Evolutionary conservation across 2,113 vertebrate genomes (phyloP).

Genomic region (Bos taurus): DNA sequence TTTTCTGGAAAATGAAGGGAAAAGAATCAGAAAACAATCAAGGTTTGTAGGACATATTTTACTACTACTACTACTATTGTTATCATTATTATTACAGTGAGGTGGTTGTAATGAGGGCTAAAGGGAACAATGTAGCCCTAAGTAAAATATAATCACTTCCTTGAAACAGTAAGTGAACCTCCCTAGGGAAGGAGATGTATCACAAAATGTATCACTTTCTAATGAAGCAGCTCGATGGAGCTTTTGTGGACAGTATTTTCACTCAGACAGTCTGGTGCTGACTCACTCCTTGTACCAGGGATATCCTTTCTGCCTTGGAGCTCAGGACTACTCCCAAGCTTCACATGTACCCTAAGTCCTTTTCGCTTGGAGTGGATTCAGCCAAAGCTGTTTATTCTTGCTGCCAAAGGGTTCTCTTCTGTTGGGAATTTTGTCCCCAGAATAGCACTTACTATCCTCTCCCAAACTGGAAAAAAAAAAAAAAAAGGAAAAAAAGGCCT

Average conservation of each 20-base stretch:
- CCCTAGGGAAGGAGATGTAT: background rate
- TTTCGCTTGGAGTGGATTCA: background rate
- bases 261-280: background rate
- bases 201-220: background rate
- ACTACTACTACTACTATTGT: background rate
- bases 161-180: background rate
- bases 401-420: constrained; percentile 39
- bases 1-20: background rate
- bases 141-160: background rate
- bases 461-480: background rate
- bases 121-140: background rate
- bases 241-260: background rate
- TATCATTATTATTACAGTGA: background rate
- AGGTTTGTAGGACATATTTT: background rate
- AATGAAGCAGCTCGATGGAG: background rate
- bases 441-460: constrained; percentile 24
- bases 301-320: background rate
- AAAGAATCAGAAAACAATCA: background rate
- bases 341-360: background rate
- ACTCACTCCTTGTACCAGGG: background rate
- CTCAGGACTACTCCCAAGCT: background rate
- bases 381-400: background rate
- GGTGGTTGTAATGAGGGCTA: background rate
- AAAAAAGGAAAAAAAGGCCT: fast-evolving
- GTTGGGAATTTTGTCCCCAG: background rate